Evolutionary conservation across 2,113 vertebrate genomes (phyloP).

Genomic region (Triplophysa rosa): DNA sequence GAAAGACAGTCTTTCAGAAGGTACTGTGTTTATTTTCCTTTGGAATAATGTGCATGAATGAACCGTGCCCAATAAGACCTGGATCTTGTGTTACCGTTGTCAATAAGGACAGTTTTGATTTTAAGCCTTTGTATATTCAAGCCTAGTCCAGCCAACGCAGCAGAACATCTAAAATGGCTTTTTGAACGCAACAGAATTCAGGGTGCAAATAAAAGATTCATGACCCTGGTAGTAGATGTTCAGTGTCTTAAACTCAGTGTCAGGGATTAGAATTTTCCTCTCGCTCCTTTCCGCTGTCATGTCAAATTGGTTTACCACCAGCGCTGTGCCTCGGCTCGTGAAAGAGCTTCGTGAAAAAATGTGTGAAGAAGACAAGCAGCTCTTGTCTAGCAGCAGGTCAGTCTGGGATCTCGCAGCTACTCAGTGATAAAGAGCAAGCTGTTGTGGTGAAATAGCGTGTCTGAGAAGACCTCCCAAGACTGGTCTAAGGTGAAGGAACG

Average conservation of each 20-base stretch:
- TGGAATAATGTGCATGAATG: background rate
- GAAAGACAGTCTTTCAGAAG: too few relatives aligned
- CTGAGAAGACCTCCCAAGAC: background rate
- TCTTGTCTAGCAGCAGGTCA: constrained; percentile 30
- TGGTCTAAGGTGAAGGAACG: constrained; percentile 23
- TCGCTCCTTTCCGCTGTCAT: background rate
- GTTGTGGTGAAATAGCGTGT: constrained; percentile 35
- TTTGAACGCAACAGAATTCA: background rate
- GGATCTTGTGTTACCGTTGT: background rate
- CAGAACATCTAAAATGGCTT: constrained; percentile 1
- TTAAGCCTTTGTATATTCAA: background rate
- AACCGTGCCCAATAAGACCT: background rate
- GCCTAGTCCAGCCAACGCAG: too few relatives aligned
- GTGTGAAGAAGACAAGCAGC: background rate
- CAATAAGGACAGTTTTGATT: too few relatives aligned
- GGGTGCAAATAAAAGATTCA: background rate
- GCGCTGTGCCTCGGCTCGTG: background rate
- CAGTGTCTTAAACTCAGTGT: constrained; percentile 5
- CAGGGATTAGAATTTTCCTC: background rate
- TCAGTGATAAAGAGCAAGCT: background rate
- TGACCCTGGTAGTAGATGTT: background rate
- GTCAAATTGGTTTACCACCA: constrained; percentile 15
- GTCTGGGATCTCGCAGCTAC: constrained; percentile 11
- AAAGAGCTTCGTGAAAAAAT: constrained; percentile 10
- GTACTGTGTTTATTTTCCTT: too few relatives aligned